phyloP scores from a whole-genome alignment of 2,113 vertebrate genomes.

The Pachycephala philippinensis region DNA sequence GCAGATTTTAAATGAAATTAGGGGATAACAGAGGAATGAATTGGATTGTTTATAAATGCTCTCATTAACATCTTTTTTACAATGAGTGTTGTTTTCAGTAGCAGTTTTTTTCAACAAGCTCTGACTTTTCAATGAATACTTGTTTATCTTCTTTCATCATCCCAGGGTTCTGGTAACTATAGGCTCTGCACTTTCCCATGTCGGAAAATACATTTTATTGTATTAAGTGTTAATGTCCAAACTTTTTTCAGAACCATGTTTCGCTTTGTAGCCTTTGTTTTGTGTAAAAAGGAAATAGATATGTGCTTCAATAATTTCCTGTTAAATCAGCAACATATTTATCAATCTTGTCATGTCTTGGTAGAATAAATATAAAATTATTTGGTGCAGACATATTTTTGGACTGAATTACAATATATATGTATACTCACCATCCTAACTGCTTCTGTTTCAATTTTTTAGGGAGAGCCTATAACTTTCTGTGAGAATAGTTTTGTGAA shows the following conservation, averaged over 20 bases:
- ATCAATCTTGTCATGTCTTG: background rate
- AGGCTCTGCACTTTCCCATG: background rate
- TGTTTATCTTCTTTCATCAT: background rate
- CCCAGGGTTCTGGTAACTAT: background rate
- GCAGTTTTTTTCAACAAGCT: background rate
- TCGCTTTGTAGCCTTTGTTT: background rate
- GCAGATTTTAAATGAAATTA: background rate
- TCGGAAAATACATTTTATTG: background rate
- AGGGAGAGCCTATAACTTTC: constrained; percentile 95
- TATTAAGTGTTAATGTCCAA: background rate
- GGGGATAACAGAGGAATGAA: background rate
- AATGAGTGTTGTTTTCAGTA: background rate
- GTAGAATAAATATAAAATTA: background rate
- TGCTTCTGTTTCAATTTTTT: constrained; percentile 3
- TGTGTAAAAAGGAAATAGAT: background rate
- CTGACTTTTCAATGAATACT: background rate
- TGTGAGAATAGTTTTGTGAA: constrained; percentile 91
- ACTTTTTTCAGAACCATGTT: background rate
- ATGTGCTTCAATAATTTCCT: background rate
- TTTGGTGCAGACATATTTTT: background rate
- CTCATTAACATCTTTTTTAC: background rate
- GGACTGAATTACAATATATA: background rate
- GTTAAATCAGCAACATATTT: background rate
- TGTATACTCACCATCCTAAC: background rate
- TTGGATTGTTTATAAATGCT: background rate